Percentiles rank a stretch among this genome's conserved stretches.
Evolutionary conservation across 2,888 invertebrate genomes (phyloP).

Genomic region (Heteromurus nitidus): DNA sequence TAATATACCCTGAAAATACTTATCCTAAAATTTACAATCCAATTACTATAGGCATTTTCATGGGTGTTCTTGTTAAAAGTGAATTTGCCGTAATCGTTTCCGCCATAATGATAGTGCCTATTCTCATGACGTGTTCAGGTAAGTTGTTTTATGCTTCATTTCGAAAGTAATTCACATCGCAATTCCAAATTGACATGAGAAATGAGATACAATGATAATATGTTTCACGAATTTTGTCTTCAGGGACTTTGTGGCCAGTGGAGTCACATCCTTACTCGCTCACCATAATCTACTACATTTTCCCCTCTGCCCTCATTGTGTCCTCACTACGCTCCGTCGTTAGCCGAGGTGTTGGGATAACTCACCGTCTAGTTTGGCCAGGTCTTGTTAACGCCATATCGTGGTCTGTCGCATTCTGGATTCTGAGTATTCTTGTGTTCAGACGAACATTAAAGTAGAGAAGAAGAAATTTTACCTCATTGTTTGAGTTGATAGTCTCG

Average conservation of each 20-base stretch:
- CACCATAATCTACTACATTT: constrained; percentile 48
- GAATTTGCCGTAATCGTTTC: constrained; percentile 55
- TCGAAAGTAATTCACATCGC: too few relatives aligned
- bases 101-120: constrained; percentile 52
- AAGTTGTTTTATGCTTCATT: background rate
- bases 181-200: too few relatives aligned
- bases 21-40: background rate
- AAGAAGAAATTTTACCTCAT: too few relatives aligned
- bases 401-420: constrained; percentile 47
- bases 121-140: constrained; percentile 58
- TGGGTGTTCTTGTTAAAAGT: constrained; percentile 48
- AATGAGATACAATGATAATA: too few relatives aligned
- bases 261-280: constrained; percentile 49
- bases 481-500: too few relatives aligned
- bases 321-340: constrained; percentile 54
- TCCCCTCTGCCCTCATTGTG: constrained; percentile 49
- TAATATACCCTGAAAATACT: background rate
- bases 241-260: constrained; percentile 56
- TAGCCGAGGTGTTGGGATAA: constrained; percentile 52
- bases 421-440: constrained; percentile 40
- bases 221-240: background rate
- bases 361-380: constrained; percentile 51
- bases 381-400: constrained; percentile 35
- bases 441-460: too few relatives aligned
- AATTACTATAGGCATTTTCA: constrained; percentile 33